A percentile compares a stretch with the other conserved stretches of the same genome.
Evolutionary conservation across 2,113 vertebrate species (phyloP).

Genomic region (Mirounga angustirostris): DNA sequence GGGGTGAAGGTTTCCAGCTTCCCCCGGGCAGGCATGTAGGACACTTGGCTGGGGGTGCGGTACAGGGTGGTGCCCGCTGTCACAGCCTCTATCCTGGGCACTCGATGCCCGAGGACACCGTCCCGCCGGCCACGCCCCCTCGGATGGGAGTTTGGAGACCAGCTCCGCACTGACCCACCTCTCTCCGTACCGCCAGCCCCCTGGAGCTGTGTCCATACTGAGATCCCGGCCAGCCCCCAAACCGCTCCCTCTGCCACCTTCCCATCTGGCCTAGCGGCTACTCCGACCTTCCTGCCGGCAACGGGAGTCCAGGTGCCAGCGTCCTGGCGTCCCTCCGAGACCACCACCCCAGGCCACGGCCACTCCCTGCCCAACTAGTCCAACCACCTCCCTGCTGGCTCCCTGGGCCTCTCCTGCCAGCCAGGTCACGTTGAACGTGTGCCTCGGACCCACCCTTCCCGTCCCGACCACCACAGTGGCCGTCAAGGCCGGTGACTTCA

Average conservation of each 20-base stretch:
- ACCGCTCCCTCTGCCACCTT: neutral
- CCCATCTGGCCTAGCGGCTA: accelerated
- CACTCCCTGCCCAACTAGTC: neutral
- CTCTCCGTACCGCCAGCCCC: accelerated
- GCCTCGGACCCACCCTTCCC: neutral
- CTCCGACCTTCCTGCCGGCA: neutral
- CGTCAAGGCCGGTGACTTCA: no score
- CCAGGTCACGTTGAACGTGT: neutral
- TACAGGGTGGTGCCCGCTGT: accelerated
- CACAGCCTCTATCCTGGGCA: neutral
- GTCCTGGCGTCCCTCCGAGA: accelerated
- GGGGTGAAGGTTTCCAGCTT: conserved; percentile 88
- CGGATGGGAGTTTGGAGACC: no score
- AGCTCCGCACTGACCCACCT: neutral
- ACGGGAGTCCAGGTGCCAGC: no score
- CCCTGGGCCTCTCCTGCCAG: neutral
- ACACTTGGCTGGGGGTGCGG: conserved; percentile 86
- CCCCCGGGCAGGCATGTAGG: conserved; percentile 88
- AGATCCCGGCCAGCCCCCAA: neutral
- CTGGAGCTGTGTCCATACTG: neutral
- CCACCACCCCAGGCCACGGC: neutral
- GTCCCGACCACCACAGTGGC: neutral
- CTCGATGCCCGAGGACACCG: neutral
- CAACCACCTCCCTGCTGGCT: neutral
- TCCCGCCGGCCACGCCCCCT: neutral